A percentile compares a stretch with the other conserved stretches of the same genome.
Evolutionary conservation across 2,888 invertebrate species (phyloP).

Genomic region (Aporophyla lueneburgensis): DNA sequence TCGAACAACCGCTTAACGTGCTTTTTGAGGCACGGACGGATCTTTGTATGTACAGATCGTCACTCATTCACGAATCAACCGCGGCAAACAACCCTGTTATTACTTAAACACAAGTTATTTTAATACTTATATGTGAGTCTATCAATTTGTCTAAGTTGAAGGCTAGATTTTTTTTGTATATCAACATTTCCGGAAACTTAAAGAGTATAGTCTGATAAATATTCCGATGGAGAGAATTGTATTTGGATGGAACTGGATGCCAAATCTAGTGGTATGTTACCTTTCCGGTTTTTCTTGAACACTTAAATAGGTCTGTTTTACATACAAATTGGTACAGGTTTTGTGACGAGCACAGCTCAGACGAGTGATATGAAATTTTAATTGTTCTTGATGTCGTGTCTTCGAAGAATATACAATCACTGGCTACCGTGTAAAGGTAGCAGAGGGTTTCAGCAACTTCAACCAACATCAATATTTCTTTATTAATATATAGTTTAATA

Average conservation of each 20-base stretch:
- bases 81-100: too few species aligned
- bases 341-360: background rate
- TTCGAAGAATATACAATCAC: background rate
- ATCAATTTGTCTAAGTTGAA: background rate
- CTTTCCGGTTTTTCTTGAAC: background rate
- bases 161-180: background rate
- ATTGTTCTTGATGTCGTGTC: background rate
- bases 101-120: too few species aligned
- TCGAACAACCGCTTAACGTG: too few species aligned
- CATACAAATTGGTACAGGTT: background rate
- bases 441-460: background rate
- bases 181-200: background rate
- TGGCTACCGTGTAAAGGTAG: too few species aligned
- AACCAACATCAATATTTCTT: background rate
- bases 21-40: too few species aligned
- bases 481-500: background rate
- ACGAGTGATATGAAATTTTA: background rate
- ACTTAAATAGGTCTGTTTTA: background rate
- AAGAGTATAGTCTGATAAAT: background rate
- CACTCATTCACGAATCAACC: too few species aligned
- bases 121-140: background rate
- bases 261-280: too few species aligned
- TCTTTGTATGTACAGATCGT: too few species aligned
- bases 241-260: background rate
- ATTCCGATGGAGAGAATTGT: background rate